phyloP scores from a whole-genome alignment of 37 sponge, comb jelly and placozoan species.

The Chondrilla cf. caribensis region DNA sequence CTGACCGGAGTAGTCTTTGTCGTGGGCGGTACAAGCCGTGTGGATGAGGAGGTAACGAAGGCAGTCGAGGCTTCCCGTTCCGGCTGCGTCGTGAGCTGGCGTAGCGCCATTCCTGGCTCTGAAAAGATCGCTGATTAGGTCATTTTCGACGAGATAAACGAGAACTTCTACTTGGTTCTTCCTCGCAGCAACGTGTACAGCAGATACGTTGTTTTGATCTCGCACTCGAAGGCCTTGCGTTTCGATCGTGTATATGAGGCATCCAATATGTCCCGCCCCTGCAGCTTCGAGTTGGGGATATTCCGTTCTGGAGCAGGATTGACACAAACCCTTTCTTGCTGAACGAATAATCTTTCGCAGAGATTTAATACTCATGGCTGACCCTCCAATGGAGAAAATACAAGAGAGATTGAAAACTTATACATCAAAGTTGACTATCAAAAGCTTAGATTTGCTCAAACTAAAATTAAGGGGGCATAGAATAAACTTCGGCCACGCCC shows the following conservation, averaged over 20 bases:
- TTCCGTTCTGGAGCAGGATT: conserved; percentile 65
- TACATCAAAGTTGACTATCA: not conserved
- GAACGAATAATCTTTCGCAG: conserved; percentile 64
- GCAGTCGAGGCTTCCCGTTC: conserved; percentile 86
- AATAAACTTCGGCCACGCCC: not conserved
- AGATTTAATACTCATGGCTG: conserved; percentile 68
- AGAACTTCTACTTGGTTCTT: conserved; percentile 72
- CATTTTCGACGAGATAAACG: conserved; percentile 71
- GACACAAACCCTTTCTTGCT: conserved; percentile 73
- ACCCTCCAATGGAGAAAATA: not conserved
- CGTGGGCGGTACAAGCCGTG: conserved; percentile 63
- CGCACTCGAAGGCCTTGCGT: conserved; percentile 52
- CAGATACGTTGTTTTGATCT: conserved; percentile 84
- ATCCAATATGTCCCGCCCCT: conserved; percentile 81
- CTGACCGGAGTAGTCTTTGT: conserved; percentile 66
- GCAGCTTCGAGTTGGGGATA: conserved; percentile 88
- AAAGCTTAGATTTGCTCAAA: too few species aligned
- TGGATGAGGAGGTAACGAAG: conserved; percentile 75
- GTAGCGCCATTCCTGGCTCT: conserved; percentile 86
- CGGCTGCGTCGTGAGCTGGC: conserved; percentile 93
- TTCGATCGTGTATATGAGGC: conserved; percentile 78
- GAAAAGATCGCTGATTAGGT: conserved; percentile 33
- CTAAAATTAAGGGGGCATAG: too few species aligned
- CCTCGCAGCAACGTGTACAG: conserved; percentile 88
- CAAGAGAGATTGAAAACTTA: not conserved